These are phyloP conservation scores for Mongoloraphidia duomilia DNA, from an alignment of 2,888 invertebrate genomes.

Conservation along the genomic window DNA sequence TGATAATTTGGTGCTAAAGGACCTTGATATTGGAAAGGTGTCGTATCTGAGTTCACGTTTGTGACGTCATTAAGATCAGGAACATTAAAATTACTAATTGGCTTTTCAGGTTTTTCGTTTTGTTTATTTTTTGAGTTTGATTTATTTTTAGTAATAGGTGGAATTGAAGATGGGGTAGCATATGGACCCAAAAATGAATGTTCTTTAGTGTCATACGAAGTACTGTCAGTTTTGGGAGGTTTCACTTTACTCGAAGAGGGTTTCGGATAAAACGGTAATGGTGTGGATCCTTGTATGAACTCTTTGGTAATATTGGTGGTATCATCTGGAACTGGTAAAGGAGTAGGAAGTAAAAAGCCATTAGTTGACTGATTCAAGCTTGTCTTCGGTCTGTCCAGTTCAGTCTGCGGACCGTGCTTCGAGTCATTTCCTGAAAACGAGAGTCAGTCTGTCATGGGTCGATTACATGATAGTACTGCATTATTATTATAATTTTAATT, in stretches of 20 bases:
- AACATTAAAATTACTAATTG: not conserved
- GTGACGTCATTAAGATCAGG: not conserved
- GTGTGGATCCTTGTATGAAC: constrained; percentile 5
- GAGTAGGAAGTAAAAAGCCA: constrained; percentile 4
- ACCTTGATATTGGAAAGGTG: constrained; percentile 1
- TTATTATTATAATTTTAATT: too few species aligned
- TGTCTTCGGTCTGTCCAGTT: constrained; percentile 1
- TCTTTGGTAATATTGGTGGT: not conserved
- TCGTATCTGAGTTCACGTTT: not conserved
- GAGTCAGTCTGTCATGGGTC: constrained; percentile 9
- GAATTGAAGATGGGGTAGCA: constrained; percentile 4
- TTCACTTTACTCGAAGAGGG: constrained; percentile 9
- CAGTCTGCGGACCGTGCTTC: constrained; percentile 4
- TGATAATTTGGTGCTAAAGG: constrained; percentile 3
- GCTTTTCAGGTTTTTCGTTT: not conserved
- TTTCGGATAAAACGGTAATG: constrained; percentile 2
- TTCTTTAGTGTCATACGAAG: constrained; percentile 1
- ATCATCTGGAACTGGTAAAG: not conserved
- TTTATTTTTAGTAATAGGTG: not conserved
- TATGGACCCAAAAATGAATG: constrained; percentile 5
- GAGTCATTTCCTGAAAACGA: constrained; percentile 7
- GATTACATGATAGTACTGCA: not conserved
- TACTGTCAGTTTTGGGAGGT: constrained; percentile 9
- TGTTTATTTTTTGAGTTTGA: not conserved
- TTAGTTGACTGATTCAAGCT: not conserved